A percentile compares a stretch with the other conserved stretches of the same genome.
These are phyloP conservation scores for Psilopsiagon aurifrons DNA, from an alignment of 2,113 vertebrate genomes.

Conservation along the genomic window DNA sequence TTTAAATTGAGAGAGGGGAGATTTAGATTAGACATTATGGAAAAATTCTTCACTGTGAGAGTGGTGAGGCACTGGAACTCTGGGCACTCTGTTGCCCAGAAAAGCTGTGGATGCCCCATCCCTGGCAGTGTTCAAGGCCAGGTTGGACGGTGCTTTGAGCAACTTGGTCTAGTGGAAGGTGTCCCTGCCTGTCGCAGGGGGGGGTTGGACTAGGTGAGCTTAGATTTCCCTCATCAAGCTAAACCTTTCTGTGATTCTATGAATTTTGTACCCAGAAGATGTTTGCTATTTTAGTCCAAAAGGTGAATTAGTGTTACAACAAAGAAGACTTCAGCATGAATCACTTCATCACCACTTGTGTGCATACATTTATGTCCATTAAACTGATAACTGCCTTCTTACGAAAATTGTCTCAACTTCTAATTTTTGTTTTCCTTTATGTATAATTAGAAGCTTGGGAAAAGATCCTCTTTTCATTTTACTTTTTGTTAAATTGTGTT, in stretches of 20 bases:
- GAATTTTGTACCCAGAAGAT: neutral
- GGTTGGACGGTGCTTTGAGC: neutral
- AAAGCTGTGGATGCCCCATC: neutral
- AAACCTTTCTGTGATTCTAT: neutral
- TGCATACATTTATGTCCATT: neutral
- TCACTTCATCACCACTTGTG: neutral
- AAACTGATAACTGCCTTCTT: neutral
- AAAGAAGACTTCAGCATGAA: neutral
- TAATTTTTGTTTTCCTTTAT: neutral
- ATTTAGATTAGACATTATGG: neutral
- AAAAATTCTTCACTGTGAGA: neutral
- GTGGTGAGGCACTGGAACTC: neutral
- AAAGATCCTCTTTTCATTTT: neutral
- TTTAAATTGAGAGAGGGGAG: neutral
- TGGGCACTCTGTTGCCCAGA: neutral
- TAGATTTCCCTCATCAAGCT: neutral
- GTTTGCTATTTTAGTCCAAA: neutral
- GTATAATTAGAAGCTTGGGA: neutral
- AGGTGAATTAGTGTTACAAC: neutral
- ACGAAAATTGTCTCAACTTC: neutral
- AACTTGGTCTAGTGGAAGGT: neutral
- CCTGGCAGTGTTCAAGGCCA: neutral
- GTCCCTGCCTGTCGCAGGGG: neutral
- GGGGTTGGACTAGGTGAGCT: neutral
- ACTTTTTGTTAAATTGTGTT: neutral